Evolutionary conservation across 2,888 invertebrate genomes (phyloP).

Genomic region (Stictocephala bisonia): DNA sequence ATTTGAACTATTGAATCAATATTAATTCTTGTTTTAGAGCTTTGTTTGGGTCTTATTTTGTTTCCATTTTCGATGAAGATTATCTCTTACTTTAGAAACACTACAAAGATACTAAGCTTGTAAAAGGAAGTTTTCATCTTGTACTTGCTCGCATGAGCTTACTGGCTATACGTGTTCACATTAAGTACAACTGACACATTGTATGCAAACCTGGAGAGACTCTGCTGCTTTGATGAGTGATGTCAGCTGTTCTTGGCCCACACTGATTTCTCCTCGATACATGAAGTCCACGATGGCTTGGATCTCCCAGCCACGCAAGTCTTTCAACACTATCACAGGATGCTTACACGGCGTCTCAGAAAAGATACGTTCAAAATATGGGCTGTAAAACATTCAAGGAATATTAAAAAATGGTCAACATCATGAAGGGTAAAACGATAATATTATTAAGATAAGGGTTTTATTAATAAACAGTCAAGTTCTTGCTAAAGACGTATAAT

Average conservation of each 20-base stretch:
- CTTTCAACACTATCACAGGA: slow-evolving; percentile 91
- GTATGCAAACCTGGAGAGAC: slow-evolving; percentile 73
- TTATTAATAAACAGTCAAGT: too few species aligned
- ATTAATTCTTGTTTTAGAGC: too few species aligned
- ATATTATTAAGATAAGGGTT: too few species aligned
- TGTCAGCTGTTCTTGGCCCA: slow-evolving; percentile 85
- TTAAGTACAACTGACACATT: too few species aligned
- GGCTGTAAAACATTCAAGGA: slow-evolving; percentile 81
- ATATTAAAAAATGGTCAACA: too few species aligned
- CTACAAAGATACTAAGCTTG: neutral
- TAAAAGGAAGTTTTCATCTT: neutral
- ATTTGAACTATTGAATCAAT: too few species aligned
- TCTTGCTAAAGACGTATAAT: too few species aligned
- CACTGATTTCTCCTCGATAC: slow-evolving; percentile 93
- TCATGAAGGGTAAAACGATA: too few species aligned
- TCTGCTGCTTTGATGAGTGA: slow-evolving; percentile 89
- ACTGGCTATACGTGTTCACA: too few species aligned
- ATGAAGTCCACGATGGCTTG: slow-evolving; percentile 92
- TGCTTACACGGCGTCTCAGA: slow-evolving; percentile 94
- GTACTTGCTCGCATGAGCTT: too few species aligned
- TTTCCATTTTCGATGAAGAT: too few species aligned
- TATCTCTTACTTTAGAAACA: slow-evolving; percentile 6
- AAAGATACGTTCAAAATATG: slow-evolving; percentile 89
- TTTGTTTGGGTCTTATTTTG: too few species aligned
- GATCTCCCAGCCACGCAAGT: slow-evolving; percentile 89